These are phyloP conservation scores for Drosophila picticornis DNA, from an alignment of 2,888 invertebrate genomes.

Conservation along the genomic window DNA sequence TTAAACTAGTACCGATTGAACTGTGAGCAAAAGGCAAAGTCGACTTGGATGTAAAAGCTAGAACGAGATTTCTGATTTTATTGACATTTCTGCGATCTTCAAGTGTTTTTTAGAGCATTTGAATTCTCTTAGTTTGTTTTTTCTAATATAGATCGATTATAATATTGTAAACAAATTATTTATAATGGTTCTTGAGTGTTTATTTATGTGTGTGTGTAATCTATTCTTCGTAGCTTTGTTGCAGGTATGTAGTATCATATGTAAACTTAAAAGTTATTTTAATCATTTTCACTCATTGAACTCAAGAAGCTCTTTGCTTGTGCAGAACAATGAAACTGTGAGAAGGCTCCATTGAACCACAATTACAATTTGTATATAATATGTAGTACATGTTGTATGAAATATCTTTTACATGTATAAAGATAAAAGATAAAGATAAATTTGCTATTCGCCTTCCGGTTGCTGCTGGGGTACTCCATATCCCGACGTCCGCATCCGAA, in stretches of 20 bases:
- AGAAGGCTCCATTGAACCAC: conserved; percentile 23
- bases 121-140: conserved; percentile 25
- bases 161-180: conserved; percentile 54
- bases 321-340: conserved; percentile 12
- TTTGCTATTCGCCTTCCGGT: conserved; percentile 14
- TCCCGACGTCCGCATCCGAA: conserved; percentile 18
- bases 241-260: conserved; percentile 56
- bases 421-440: conserved; percentile 42
- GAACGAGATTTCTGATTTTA: conserved; percentile 55
- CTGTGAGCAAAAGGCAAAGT: conserved; percentile 4
- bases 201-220: conserved; percentile 40
- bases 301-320: conserved; percentile 26
- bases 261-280: conserved; percentile 37
- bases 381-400: conserved; percentile 20
- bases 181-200: conserved; percentile 33
- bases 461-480: conserved; percentile 41
- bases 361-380: conserved; percentile 35
- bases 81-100: conserved; percentile 56
- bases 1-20: not conserved
- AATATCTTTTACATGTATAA: conserved; percentile 16
- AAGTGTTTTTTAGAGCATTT: conserved; percentile 21
- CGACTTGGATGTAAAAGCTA: conserved; percentile 49
- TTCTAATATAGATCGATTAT: conserved; percentile 52
- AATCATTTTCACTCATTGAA: conserved; percentile 32
- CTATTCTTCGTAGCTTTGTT: conserved; percentile 49